phyloP scores from a whole-genome alignment of 2,888 invertebrate species.

The Agonopterix alstromeriana region DNA sequence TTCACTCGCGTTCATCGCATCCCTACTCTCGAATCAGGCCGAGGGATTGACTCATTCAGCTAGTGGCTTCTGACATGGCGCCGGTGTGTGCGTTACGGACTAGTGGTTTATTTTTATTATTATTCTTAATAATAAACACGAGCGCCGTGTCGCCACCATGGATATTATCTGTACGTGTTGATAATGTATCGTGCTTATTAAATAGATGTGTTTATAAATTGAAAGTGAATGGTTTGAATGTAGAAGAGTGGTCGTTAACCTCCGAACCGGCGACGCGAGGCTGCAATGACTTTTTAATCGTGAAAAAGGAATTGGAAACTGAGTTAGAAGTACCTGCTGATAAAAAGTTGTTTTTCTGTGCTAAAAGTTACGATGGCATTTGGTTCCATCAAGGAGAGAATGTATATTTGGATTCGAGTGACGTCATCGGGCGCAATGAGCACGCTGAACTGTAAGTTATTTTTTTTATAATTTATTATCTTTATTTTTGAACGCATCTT shows the following conservation, averaged over 20 bases:
- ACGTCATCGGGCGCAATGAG: constrained; percentile 45
- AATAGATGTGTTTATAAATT: constrained; percentile 50
- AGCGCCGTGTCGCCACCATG: constrained; percentile 54
- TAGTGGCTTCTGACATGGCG: constrained; percentile 43
- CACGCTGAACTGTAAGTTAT: constrained; percentile 36
- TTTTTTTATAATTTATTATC: constrained; percentile 3
- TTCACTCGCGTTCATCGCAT: background rate
- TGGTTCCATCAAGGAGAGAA: constrained; percentile 58
- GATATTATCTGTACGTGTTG: constrained; percentile 56
- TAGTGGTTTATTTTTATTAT: constrained; percentile 60
- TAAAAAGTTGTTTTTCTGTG: constrained; percentile 54
- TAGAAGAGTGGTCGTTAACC: constrained; percentile 56
- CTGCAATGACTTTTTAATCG: constrained; percentile 20
- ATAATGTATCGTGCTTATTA: constrained; percentile 37
- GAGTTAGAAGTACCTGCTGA: constrained; percentile 26
- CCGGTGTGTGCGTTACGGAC: constrained; percentile 49
- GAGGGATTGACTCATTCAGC: constrained; percentile 10
- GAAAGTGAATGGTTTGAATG: constrained; percentile 38
- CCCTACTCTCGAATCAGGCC: background rate
- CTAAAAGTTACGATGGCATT: constrained; percentile 35
- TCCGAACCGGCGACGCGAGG: constrained; percentile 34
- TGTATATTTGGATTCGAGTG: constrained; percentile 61
- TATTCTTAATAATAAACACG: constrained; percentile 58
- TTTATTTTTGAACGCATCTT: background rate
- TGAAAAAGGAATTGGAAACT: constrained; percentile 29